A percentile compares a stretch with the other conserved stretches of the same genome.
These are phyloP conservation scores for Nesoenas mayeri DNA, from an alignment of 2,113 vertebrate species.

Conservation along the genomic window DNA sequence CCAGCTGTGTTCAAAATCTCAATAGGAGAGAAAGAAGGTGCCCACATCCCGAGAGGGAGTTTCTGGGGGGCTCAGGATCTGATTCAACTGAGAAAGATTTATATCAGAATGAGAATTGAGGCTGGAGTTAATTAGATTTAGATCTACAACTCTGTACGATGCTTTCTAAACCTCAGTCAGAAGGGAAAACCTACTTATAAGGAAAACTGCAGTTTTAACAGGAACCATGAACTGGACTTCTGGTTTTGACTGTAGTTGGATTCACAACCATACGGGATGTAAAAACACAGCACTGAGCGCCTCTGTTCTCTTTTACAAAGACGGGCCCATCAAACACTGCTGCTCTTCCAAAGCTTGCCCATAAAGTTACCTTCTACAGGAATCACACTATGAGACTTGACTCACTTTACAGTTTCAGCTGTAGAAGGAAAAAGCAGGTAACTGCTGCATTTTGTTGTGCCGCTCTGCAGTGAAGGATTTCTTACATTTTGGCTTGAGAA, in stretches of 20 bases:
- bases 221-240: neutral
- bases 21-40: neutral
- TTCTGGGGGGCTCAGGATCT: neutral
- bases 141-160: neutral
- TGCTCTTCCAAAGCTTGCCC: neutral
- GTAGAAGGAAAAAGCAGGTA: neutral
- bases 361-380: neutral
- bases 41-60: fast-evolving
- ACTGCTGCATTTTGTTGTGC: neutral
- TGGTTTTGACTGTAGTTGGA: neutral
- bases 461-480: neutral
- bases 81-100: neutral
- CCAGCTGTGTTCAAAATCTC: neutral
- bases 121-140: neutral
- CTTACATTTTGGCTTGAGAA: neutral
- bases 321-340: neutral
- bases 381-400: neutral
- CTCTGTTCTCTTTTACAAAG: neutral
- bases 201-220: neutral
- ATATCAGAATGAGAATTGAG: neutral
- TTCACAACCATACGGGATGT: neutral
- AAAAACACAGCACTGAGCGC: neutral
- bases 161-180: neutral
- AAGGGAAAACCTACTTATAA: neutral
- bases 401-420: neutral